Conservation (phyloP, 2,797 vertebrate species). For the Macropus fuliginosus region DNA sequence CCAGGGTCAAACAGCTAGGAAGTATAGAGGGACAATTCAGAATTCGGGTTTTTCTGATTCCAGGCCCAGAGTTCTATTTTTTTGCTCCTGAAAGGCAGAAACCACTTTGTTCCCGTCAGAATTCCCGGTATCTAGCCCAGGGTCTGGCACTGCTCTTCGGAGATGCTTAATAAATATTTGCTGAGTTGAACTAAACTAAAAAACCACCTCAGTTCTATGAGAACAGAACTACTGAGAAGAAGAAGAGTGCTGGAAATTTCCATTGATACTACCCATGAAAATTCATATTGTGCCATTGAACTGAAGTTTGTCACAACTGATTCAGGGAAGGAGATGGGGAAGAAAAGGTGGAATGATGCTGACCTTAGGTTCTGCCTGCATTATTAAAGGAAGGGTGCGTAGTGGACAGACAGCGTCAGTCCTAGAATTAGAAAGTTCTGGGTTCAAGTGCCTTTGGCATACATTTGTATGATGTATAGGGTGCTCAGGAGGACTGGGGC, state of each 20-base stretch:
- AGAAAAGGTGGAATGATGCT: not conserved
- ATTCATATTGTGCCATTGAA: slow-evolving; percentile 4
- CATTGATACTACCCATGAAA: slow-evolving; percentile 2
- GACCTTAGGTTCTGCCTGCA: not conserved
- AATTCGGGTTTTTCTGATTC: not conserved
- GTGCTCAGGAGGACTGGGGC: not conserved
- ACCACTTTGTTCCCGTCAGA: not conserved
- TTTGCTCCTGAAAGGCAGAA: not conserved
- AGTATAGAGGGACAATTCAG: not conserved
- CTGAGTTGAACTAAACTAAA: slow-evolving; percentile 7
- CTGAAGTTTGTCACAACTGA: not conserved
- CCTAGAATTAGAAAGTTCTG: not conserved
- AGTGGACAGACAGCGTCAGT: not conserved
- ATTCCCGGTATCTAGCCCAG: not conserved
- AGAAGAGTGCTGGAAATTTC: slow-evolving; percentile 17
- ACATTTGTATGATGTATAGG: not conserved
- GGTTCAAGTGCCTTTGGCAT: not conserved
- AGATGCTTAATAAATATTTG: not conserved
- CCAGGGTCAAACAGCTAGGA: not conserved
- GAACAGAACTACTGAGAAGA: not conserved
- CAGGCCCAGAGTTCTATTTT: not conserved
- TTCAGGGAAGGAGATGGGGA: not conserved
- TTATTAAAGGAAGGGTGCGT: not conserved
- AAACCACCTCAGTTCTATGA: slow-evolving; percentile 45
- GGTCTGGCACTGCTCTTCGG: not conserved